These are phyloP conservation scores for Taeniopygia guttata DNA, from an alignment of 2,797 vertebrate species.

Conservation along the genomic window DNA sequence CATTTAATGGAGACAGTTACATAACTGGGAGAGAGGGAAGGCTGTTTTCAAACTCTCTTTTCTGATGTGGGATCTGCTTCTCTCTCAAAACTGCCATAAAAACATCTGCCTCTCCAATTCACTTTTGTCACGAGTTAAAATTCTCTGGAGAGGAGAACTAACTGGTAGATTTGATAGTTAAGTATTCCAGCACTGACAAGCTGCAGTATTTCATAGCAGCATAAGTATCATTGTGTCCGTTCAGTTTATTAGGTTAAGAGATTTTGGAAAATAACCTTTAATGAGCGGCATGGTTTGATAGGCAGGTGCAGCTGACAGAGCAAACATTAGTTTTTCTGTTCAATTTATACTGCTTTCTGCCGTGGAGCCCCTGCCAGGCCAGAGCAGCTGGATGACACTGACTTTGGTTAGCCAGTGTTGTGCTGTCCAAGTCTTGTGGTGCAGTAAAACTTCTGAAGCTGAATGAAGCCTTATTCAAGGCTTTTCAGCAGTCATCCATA, in stretches of 20 bases:
- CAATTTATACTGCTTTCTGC: background rate
- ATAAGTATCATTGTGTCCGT: background rate
- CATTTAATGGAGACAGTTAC: background rate
- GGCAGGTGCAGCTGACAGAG: constrained; percentile 34
- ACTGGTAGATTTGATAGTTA: constrained; percentile 25
- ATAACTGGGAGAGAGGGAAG: background rate
- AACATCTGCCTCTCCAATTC: constrained; percentile 35
- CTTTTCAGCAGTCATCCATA: background rate
- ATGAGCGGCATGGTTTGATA: constrained; percentile 10
- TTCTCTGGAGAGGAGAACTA: background rate
- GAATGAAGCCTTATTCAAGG: background rate
- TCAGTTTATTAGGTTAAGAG: constrained; percentile 16
- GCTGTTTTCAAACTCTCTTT: background rate
- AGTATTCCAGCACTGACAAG: constrained; percentile 5
- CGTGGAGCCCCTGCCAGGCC: background rate
- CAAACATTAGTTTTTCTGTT: constrained; percentile 11
- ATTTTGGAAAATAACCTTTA: constrained; percentile 44
- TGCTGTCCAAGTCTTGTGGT: background rate
- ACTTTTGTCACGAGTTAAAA: constrained; percentile 32
- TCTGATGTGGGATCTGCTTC: background rate
- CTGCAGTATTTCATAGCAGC: constrained; percentile 13
- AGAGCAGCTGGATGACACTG: background rate
- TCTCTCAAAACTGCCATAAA: background rate
- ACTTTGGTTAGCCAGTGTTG: background rate
- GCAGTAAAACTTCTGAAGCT: background rate